phyloP scores from a whole-genome alignment of 2,113 vertebrate genomes.

The Aegotheles bennettii region DNA sequence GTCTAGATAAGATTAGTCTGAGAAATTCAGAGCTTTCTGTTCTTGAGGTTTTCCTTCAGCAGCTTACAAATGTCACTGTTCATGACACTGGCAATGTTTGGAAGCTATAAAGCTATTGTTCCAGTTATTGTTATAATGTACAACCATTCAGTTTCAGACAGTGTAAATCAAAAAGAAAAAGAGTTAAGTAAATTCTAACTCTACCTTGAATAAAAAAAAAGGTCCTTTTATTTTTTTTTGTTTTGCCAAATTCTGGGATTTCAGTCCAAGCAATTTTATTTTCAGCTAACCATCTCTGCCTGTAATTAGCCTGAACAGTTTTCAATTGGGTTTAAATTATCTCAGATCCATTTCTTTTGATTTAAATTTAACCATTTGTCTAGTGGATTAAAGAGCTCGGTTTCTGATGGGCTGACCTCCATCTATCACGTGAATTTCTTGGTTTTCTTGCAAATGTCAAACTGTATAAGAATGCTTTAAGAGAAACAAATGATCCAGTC shows the following conservation, averaged over 20 bases:
- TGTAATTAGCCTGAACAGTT: slow-evolving; percentile 1
- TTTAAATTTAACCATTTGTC: background rate
- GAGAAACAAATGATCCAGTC: slow-evolving; percentile 13
- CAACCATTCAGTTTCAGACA: background rate
- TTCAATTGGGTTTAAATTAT: background rate
- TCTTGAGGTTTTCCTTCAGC: slow-evolving; percentile 20
- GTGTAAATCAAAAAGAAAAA: slow-evolving; percentile 11
- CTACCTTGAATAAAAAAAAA: background rate
- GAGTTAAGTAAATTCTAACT: background rate
- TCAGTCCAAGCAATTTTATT: background rate
- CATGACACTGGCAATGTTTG: slow-evolving; percentile 42
- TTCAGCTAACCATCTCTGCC: background rate
- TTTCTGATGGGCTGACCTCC: background rate
- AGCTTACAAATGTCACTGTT: slow-evolving; percentile 50
- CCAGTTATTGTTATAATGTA: slow-evolving; percentile 43
- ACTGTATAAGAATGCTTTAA: background rate
- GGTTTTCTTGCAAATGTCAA: slow-evolving; percentile 6
- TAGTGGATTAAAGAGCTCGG: background rate
- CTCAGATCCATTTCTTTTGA: background rate
- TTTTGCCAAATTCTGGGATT: background rate
- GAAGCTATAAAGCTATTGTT: slow-evolving; percentile 37
- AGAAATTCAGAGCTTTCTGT: slow-evolving; percentile 28
- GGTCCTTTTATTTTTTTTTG: background rate
- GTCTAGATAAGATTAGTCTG: slow-evolving; percentile 12
- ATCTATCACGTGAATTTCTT: slow-evolving; percentile 8